Percentiles rank a stretch among this genome's conserved stretches.
Conservation (phyloP, 1,140 invertebrate species). For the Halictus rubicundus region DNA sequence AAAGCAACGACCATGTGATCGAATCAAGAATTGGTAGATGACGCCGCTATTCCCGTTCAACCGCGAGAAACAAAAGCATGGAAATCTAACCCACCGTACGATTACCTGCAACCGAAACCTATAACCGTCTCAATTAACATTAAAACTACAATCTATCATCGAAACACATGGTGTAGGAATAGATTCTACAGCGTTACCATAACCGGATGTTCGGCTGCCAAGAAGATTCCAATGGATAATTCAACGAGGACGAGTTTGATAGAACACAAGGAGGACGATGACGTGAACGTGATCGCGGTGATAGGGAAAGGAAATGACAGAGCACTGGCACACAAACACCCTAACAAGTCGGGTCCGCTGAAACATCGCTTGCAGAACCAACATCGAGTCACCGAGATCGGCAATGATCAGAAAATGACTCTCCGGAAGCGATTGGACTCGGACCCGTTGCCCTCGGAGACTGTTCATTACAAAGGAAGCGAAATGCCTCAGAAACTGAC, state of each 20-base stretch:
- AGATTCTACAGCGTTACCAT: background rate
- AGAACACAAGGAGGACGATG: conserved; percentile 28
- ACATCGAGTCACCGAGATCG: conserved; percentile 59
- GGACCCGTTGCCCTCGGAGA: conserved; percentile 9
- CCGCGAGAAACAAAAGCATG: conserved; percentile 24
- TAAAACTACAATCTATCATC: too few species aligned
- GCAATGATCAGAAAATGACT: conserved; percentile 63
- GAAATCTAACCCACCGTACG: background rate
- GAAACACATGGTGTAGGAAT: too few species aligned
- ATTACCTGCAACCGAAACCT: background rate
- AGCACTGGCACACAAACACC: background rate
- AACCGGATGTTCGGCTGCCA: background rate
- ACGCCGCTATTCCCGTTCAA: conserved; percentile 15
- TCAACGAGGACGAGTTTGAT: background rate
- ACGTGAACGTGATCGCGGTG: conserved; percentile 35
- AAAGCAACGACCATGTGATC: background rate
- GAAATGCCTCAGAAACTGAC: conserved; percentile 49
- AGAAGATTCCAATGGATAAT: background rate
- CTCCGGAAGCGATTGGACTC: conserved; percentile 54
- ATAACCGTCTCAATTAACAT: too few species aligned
- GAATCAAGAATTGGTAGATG: conserved; percentile 16
- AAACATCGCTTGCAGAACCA: background rate
- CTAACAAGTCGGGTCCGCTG: background rate
- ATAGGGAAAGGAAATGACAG: conserved; percentile 37
- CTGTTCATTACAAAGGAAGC: conserved; percentile 1